Evolutionary conservation across 2,797 vertebrate species (phyloP).

Genomic region (Acrossocheilus fasciatus): DNA sequence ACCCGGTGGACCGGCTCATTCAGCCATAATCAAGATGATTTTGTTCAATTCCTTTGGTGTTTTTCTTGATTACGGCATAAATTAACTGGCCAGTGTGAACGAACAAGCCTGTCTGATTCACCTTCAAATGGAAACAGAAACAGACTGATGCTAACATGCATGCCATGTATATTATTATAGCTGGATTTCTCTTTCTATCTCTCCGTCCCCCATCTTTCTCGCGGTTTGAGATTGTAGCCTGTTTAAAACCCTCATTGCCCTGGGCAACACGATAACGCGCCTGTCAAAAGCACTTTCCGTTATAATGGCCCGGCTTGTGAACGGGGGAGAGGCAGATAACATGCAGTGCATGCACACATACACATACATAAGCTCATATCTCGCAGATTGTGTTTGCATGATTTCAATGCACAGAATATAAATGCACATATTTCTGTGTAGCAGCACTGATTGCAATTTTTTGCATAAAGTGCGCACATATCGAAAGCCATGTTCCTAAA

Average conservation of each 20-base stretch:
- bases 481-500: not conserved
- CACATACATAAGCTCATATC: not conserved
- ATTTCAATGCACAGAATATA: not conserved
- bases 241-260: constrained; percentile 56
- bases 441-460: not conserved
- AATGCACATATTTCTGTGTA: not conserved
- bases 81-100: not conserved
- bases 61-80: not conserved
- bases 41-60: not conserved
- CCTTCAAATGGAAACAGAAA: not conserved
- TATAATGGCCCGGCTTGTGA: constrained; percentile 54
- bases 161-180: not conserved
- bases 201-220: constrained; percentile 9
- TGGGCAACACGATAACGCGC: constrained; percentile 54
- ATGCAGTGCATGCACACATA: not conserved
- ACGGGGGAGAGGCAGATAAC: constrained; percentile 37
- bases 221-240: constrained; percentile 51
- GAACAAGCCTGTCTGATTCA: not conserved
- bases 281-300: constrained; percentile 58
- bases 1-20: not conserved
- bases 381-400: not conserved
- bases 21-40: constrained; percentile 23
- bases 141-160: not conserved
- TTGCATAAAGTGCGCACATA: not conserved
- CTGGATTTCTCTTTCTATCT: constrained; percentile 11